Conservation (phyloP, 2,113 vertebrate species). For the Catharus minimus region DNA sequence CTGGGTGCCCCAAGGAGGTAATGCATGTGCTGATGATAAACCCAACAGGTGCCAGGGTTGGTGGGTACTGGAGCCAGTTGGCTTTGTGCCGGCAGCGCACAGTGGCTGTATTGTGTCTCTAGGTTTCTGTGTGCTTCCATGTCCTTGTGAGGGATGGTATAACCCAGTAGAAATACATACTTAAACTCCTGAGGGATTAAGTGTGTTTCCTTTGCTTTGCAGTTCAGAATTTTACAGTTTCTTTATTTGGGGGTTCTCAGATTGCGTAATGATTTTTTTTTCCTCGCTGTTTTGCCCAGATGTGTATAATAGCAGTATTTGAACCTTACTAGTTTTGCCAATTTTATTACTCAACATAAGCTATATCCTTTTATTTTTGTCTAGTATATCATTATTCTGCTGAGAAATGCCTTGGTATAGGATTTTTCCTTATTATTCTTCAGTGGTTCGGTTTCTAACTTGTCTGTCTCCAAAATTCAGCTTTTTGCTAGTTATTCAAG, state of each 20-base stretch:
- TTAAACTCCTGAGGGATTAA: slow-evolving; percentile 76
- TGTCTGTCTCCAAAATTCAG: not conserved
- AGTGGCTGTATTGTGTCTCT: slow-evolving; percentile 66
- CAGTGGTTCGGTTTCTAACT: not conserved
- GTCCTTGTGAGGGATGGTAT: slow-evolving; percentile 64
- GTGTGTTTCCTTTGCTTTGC: slow-evolving; percentile 79
- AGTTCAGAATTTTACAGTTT: slow-evolving; percentile 76
- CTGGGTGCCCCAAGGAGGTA: slow-evolving; percentile 43
- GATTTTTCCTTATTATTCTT: slow-evolving; percentile 6
- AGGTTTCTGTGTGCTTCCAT: slow-evolving; percentile 57
- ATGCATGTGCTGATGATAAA: slow-evolving; percentile 62
- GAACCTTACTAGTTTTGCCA: slow-evolving; percentile 62
- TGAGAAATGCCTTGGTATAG: not conserved
- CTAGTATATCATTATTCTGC: slow-evolving; percentile 38
- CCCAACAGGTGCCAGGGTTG: slow-evolving; percentile 76
- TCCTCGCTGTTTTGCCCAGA: slow-evolving; percentile 28
- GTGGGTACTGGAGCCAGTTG: slow-evolving; percentile 65
- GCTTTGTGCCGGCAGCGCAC: slow-evolving; percentile 54
- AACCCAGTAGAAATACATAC: slow-evolving; percentile 75
- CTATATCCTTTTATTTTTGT: slow-evolving; percentile 54
- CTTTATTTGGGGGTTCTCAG: slow-evolving; percentile 77
- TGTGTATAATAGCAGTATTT: slow-evolving; percentile 61
- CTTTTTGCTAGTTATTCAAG: not conserved
- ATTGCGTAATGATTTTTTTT: slow-evolving; percentile 77
- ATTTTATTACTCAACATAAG: slow-evolving; percentile 70